Evolutionary conservation across 2,113 vertebrate genomes (phyloP), one percentile per base, ranked within the genome.

Genomic region (Boulengeromyrus knoepffleri): DNA sequence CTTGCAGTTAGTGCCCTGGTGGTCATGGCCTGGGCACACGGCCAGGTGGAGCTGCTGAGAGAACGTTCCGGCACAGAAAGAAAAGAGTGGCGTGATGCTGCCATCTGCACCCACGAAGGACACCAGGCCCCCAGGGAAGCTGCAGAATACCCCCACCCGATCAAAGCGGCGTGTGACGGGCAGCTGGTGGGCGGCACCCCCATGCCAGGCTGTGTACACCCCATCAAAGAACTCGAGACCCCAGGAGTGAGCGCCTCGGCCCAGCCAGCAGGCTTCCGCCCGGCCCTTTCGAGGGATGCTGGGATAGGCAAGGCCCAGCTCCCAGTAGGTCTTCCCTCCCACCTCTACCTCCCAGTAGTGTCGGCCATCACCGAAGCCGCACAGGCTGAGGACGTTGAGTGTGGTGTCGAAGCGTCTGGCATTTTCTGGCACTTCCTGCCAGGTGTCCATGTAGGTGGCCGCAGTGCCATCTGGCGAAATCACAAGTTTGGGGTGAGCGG

Each of bases 281-380:
- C 93, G 92, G 46, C 97, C 97, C 49, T 97, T 98, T 36, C 97
- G 96, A 19, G 92, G 90, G 6, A 97, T 96, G 85, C 93, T 95
- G 5, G 97, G 96, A 0, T 96, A 96, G 13, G 97, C 97, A 91
- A 98, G 91, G 0, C 97, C 97, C 15, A 98, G 92, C 3, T 96
- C 96, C 97, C 97, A 98, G 93, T 97, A 97, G 0, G 97, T 97
- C 92, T 98, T 98, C 49, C 96, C 97, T 17, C 90, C 94, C 89
- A 98, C 97, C 21, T 97, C 95, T 52, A 97, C 96, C 91, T 98
- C 97, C 97, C 97, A 98, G 95, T 98, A 98, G 92, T 97, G 97
- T 84, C 97, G 96, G 4, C 96, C 96, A 0, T 93, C 93, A 0
- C 93, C 93, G 74, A 97, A 96, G 90, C 93, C 94, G 90, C 97